Percentiles rank a stretch among this genome's conserved stretches.
Conservation (phyloP, 2,797 vertebrate genomes). For the Sphaeramia orbicularis region DNA sequence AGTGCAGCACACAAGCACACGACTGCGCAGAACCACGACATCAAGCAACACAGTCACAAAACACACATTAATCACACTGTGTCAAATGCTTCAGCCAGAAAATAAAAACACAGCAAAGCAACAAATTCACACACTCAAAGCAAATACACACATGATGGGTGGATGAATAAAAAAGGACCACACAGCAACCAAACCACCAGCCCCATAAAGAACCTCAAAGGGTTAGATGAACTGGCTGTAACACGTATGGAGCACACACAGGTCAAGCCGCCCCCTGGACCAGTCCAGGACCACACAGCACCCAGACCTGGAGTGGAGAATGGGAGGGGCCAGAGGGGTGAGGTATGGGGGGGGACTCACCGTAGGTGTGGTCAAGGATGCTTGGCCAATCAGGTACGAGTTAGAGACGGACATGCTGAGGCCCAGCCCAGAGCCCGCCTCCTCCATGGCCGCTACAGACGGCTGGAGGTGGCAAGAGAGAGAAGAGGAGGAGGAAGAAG, state of each 20-base stretch:
- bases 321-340: slow-evolving; percentile 15
- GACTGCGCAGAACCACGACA: slow-evolving; percentile 31
- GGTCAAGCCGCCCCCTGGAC: slow-evolving; percentile 48
- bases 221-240: slow-evolving; percentile 35
- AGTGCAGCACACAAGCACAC: slow-evolving; percentile 35
- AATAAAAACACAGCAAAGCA: slow-evolving; percentile 8
- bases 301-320: slow-evolving; percentile 43
- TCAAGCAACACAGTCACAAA: slow-evolving; percentile 41
- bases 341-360: slow-evolving; percentile 66
- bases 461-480: slow-evolving; percentile 98
- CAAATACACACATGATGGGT: slow-evolving; percentile 49
- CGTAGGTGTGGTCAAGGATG: slow-evolving; percentile 92
- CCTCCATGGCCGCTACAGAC: slow-evolving; percentile 92
- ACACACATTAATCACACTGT: slow-evolving; percentile 32
- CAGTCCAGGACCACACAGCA: slow-evolving; percentile 64
- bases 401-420: slow-evolving; percentile 99
- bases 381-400: slow-evolving; percentile 98
- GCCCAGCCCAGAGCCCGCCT: slow-evolving; percentile 91
- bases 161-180: slow-evolving; percentile 48
- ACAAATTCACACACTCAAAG: slow-evolving; percentile 40
- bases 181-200: slow-evolving; percentile 52
- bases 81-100: slow-evolving; percentile 11
- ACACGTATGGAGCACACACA: slow-evolving; percentile 53
- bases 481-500: slow-evolving; percentile 95
- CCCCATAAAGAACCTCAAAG: slow-evolving; percentile 3